A percentile compares a stretch with the other conserved stretches of the same genome.
Conservation (phyloP, 2,113 vertebrate species). For the Tyrannus savana region DNA sequence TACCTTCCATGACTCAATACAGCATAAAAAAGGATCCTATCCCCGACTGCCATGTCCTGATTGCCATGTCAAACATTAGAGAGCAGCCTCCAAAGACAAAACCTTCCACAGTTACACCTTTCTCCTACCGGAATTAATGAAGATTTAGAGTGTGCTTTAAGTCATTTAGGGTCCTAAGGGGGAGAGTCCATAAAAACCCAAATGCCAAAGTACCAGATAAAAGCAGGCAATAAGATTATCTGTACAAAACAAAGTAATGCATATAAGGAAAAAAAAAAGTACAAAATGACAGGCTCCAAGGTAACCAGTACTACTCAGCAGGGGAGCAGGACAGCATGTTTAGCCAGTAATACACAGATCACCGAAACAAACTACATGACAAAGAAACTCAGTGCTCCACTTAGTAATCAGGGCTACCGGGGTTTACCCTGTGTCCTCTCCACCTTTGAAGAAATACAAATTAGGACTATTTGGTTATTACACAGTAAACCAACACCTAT, state of each 20-base stretch:
- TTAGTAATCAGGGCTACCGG: background rate
- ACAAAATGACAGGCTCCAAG: background rate
- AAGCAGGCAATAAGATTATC: background rate
- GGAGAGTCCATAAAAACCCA: background rate
- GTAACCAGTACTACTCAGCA: background rate
- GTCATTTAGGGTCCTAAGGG: background rate
- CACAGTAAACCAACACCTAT: background rate
- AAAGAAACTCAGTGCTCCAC: background rate
- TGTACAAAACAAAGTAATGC: background rate
- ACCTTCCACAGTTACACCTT: background rate
- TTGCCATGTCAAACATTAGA: background rate
- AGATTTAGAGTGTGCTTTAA: background rate
- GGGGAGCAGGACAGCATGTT: background rate
- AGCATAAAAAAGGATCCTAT: background rate
- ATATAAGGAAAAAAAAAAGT: background rate
- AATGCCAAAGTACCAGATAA: background rate
- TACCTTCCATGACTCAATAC: background rate
- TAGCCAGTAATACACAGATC: background rate
- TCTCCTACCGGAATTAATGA: background rate
- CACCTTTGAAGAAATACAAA: background rate
- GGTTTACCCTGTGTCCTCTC: background rate
- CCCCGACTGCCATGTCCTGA: rapidly evolving
- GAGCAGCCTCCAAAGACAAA: background rate
- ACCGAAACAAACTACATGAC: background rate
- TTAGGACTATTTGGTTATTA: background rate